Evolutionary conservation across 2,113 vertebrate genomes (phyloP), one percentile per base, ranked within the genome.

Genomic region (Gyps fulvus): DNA sequence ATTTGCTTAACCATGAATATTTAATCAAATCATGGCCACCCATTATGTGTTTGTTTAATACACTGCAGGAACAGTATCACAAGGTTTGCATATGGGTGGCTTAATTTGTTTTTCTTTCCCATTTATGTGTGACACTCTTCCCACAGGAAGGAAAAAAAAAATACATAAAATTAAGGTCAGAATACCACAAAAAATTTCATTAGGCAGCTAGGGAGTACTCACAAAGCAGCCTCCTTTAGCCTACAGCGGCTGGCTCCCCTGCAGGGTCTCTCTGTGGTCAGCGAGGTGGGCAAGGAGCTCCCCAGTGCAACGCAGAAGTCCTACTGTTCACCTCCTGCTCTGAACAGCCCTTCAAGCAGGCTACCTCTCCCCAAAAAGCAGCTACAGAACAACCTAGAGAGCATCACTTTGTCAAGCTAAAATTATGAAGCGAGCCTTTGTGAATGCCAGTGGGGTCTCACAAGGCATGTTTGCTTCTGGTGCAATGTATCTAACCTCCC

Each of bases 71-170:
- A 87, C 54, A 79, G 55, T 36, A 92, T 74, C 83, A 63, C 45
- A 61, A 77, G 34, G 49, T 94, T 95, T 85, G 61, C 25, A 49
- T 72, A 79, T 19, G 81, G 36, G 45, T 50, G 40, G 77, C 14
- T 93, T 85, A 54, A 93, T 80, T 91, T 91, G 49, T 89, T 96
- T 96, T 91, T 66, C 49, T 85, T 96, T 89, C 49, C 14, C 45
- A 45, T 87, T 87, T 89, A 31, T 29, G 9, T 65, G 43, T 42
- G 49, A 77, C 57, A 61, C 34, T 84, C 23, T 91, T 85, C 70
- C 66, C 91, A 87, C 18, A 83, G 69, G 66, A 94, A 89, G 73
- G 43, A 67, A 61, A 72, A 85, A 34, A 34, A 59, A 66, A 8
- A 62, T 11, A 63, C 38, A 55, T 38, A 83, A 82, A 95, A 84